Evolutionary conservation across 1,140 invertebrate genomes (phyloP), one percentile per base, ranked within the genome.

Genomic region (Platorchestia sp.): DNA sequence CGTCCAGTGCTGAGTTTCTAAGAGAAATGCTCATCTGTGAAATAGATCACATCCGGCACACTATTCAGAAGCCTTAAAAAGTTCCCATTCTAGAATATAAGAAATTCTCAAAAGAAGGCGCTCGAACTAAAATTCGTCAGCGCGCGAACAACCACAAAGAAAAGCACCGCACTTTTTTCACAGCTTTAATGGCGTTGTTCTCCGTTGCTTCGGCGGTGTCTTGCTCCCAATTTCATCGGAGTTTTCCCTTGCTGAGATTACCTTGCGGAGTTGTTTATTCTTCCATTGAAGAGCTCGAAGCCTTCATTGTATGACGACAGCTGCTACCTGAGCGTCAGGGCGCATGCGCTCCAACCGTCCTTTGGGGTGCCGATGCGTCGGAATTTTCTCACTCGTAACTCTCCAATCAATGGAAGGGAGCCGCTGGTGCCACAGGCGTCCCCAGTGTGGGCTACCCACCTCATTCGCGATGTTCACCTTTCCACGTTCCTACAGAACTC

Each of bases 181-280:
- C 87, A 42, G 87, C 87, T 14, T n/a, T 90, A 42, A 90, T 90
- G 87, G 42, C 44, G 87, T 90, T 42, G 41, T 90, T 90, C 86
- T 36, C 36, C 59, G 14, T 75, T 75, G 41, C 87, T 90, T 45
- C 36, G 5, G 87, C 87, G 59, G 59, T 75, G 59, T 36, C 59
- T 75, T 75, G 41, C 87, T 90, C 27, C 87, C 87, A 90, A 90
- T 90, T 90, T 90, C 87, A 90, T 90, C 87, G 87, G 44, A 43
- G 6, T 90, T 90, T 90, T 27, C 87, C 44, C 27, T 19, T 40
- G 41, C 87, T 36, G 87, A 90, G 87, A 90, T 90, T 90, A 90
- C 44, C 27, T 19, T 43, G 27, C 41, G 41, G 87, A 90, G 87
- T 90, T 90, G 87, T 90, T 90, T 90, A 90, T 90, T 45, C 87